Evolutionary conservation across 2,797 vertebrate species (phyloP).

Genomic region (Numenius phaeopus): DNA sequence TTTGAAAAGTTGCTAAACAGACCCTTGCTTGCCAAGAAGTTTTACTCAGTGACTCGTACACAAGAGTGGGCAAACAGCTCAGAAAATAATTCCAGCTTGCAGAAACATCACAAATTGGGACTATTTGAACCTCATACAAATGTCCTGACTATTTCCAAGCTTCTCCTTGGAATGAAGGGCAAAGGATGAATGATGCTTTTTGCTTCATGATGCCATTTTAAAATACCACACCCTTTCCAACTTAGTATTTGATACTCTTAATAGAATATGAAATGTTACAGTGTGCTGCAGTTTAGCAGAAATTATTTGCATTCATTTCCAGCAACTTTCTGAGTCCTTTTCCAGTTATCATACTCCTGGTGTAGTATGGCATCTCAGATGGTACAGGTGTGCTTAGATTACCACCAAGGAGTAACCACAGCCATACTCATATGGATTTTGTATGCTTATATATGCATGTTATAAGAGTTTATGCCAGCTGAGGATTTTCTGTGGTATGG

Average conservation of each 20-base stretch:
- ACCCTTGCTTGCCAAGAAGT: conserved; percentile 78
- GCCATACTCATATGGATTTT: background rate
- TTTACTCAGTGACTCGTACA: conserved; percentile 77
- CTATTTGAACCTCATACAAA: conserved; percentile 72
- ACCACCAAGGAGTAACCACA: background rate
- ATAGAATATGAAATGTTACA: background rate
- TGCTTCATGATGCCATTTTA: conserved; percentile 49
- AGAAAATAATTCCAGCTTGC: conserved; percentile 78
- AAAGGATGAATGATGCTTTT: conserved; percentile 47
- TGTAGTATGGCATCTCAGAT: background rate
- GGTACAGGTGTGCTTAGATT: background rate
- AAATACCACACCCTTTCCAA: conserved; percentile 58
- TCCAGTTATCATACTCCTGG: background rate
- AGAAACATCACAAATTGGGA: conserved; percentile 74
- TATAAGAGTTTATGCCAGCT: background rate
- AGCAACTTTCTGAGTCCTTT: conserved; percentile 8
- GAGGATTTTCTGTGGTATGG: background rate
- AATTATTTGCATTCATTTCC: conserved; percentile 1
- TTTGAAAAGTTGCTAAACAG: conserved; percentile 82
- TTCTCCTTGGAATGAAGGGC: conserved; percentile 69
- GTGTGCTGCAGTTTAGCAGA: background rate
- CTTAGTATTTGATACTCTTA: conserved; percentile 10
- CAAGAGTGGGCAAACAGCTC: conserved; percentile 78
- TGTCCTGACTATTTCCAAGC: conserved; percentile 73
- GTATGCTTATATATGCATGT: background rate